phyloP scores from a whole-genome alignment of 2,113 vertebrate species.

The Rhea pennata region DNA sequence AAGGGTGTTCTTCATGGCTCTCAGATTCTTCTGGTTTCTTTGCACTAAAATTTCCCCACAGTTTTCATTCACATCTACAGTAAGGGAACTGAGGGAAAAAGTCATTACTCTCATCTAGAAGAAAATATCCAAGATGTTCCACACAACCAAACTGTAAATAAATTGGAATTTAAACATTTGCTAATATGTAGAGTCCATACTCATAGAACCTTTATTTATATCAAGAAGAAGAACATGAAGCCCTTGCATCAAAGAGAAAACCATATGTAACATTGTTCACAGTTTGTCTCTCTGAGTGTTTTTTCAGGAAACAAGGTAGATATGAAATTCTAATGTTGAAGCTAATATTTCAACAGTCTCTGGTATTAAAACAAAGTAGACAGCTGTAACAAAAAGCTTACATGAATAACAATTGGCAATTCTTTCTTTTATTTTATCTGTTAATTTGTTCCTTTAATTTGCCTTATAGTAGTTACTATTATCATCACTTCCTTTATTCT shows the following conservation, averaged over 20 bases:
- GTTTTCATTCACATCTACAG: background rate
- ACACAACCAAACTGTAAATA: background rate
- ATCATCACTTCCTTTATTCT: background rate
- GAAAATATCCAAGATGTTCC: background rate
- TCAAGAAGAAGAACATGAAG: background rate
- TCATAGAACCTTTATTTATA: background rate
- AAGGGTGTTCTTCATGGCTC: background rate
- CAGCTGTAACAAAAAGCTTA: background rate
- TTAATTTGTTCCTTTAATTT: constrained; percentile 25
- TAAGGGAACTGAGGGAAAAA: background rate
- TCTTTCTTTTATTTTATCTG: background rate
- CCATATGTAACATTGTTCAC: background rate
- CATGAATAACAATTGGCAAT: background rate
- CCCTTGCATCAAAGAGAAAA: background rate
- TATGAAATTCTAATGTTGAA: background rate
- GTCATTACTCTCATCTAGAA: background rate
- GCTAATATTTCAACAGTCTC: background rate
- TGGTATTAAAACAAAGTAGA: background rate
- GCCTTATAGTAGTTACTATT: background rate
- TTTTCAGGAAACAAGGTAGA: background rate
- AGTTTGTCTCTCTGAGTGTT: background rate
- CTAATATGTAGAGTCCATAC: background rate
- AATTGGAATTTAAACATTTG: background rate
- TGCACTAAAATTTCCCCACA: background rate
- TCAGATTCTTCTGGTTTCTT: background rate